Percentiles rank a stretch among this genome's conserved stretches.
Evolutionary conservation across 2,888 invertebrate genomes (phyloP).

Genomic region (Onchidella celtica): DNA sequence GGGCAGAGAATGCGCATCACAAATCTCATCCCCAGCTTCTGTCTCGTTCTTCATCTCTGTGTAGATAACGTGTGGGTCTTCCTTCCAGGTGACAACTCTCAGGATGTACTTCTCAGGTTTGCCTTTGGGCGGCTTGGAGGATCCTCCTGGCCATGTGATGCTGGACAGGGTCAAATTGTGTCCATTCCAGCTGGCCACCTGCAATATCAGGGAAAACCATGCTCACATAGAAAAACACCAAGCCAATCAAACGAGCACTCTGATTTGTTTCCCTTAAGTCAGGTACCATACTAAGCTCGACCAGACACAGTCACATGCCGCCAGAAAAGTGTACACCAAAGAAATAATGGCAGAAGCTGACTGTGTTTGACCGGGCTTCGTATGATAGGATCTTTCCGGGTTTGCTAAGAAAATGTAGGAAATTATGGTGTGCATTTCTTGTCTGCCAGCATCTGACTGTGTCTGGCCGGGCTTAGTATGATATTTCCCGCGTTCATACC

Average conservation of each 20-base stretch:
- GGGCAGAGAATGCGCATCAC: conserved; percentile 59
- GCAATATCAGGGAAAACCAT: conserved; percentile 49
- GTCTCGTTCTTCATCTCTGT: conserved; percentile 86
- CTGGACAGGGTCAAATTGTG: conserved; percentile 94
- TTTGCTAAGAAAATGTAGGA: no score
- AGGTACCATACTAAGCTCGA: no score
- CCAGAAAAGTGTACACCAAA: no score
- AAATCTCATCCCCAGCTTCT: conserved; percentile 19
- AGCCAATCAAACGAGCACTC: not conserved
- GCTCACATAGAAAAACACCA: not conserved
- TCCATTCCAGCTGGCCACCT: conserved; percentile 96
- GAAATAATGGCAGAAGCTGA: no score
- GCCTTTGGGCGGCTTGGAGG: conserved; percentile 97
- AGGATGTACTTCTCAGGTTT: conserved; percentile 98
- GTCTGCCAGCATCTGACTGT: no score
- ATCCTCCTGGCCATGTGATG: conserved; percentile 98
- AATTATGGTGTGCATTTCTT: no score
- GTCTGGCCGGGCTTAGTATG: no score
- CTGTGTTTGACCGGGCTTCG: no score
- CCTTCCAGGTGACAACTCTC: conserved; percentile 93
- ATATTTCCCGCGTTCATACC: no score
- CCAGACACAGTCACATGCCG: no score
- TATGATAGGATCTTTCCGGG: no score
- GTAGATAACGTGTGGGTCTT: conserved; percentile 96
- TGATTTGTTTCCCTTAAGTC: not conserved